Base-by-base conservation (phyloP, 2,888 invertebrate species). In the Sceliomorpha sp. region DNA sequence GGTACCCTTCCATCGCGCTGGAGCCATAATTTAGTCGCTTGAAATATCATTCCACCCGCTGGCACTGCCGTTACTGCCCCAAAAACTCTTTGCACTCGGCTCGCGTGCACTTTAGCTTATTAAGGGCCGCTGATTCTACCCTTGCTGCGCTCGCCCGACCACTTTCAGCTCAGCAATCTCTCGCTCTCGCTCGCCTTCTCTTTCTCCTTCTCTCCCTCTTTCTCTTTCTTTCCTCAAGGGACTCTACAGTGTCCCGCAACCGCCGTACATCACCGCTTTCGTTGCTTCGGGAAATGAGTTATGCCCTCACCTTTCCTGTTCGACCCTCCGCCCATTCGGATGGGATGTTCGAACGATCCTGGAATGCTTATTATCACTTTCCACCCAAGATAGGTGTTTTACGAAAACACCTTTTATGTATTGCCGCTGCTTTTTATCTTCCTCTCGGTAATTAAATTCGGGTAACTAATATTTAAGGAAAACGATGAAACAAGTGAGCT, bases 91-190 rank as follows among this genome's bases (percentile, higher is more conserved):
- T 81, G 81, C 78, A 78, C 77, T 70, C 80, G 72, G 47, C 74
- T 78, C 83, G 80, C 83, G 80, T 83, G 83, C 87, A 87, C 85
- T 87, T 82, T 84, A 82, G 81, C 83, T 87, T 86, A 87, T 86
- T 85, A 86, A 84, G 81, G 77, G 78, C 64, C 27, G 62, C 72
- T 78, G 80, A 80, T 79, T 76, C 79, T 70, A 62, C 74, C 76
- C 76, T 56, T 17, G 27, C 62, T 24, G 26, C 27, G 10, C 31
- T 47, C 48, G 36, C 36, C 24, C 55, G 37, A 47, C 67, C 64
- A 42, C 36, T 48, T 53, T 47, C 27, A 39, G 40, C 27, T 42
- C 53, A 27, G 9, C 26, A 24, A 12, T 26, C 42, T 10, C 24
- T 15, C 13, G 29, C 20, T 17, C 7, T 37, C 26, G 3, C 29